Conservation (phyloP, 2,888 invertebrate genomes). For the Ichneumon xanthorius region DNA sequence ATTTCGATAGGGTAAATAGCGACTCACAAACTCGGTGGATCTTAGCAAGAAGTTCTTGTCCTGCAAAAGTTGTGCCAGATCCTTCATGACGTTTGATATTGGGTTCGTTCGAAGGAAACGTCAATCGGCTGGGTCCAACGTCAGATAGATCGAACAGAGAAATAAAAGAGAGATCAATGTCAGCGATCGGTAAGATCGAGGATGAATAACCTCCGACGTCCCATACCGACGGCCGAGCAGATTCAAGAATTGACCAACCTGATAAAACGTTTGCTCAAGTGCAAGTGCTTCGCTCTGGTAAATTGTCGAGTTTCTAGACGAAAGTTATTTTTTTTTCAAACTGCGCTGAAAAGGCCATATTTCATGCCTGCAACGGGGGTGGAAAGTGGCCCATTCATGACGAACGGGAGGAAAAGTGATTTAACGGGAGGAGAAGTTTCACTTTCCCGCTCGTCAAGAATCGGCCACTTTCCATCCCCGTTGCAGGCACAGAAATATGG, state of each 20-base stretch:
- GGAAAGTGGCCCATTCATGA: too few relatives aligned
- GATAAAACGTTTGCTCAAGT: slow-evolving; percentile 55
- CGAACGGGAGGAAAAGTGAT: too few relatives aligned
- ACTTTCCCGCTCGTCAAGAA: too few relatives aligned
- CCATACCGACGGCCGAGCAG: slow-evolving; percentile 49
- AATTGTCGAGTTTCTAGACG: slow-evolving; percentile 19
- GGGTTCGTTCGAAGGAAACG: not conserved
- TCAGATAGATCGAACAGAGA: not conserved
- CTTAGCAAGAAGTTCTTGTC: slow-evolving; percentile 64
- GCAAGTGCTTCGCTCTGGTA: slow-evolving; percentile 62
- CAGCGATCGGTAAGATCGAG: not conserved
- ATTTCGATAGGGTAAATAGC: not conserved
- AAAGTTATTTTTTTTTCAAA: not conserved
- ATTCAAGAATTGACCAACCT: slow-evolving; percentile 45
- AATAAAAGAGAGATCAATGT: not conserved
- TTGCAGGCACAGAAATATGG: too few relatives aligned
- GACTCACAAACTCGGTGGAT: slow-evolving; percentile 63
- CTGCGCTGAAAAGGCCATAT: too few relatives aligned
- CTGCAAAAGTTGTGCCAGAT: slow-evolving; percentile 41
- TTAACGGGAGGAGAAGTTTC: too few relatives aligned
- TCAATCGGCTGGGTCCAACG: not conserved
- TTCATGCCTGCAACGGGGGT: too few relatives aligned
- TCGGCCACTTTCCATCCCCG: too few relatives aligned
- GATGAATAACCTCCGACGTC: slow-evolving; percentile 18
- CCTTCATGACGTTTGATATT: slow-evolving; percentile 37